Conservation (phyloP, 2,888 invertebrate species). For the Cantharis rustica region DNA sequence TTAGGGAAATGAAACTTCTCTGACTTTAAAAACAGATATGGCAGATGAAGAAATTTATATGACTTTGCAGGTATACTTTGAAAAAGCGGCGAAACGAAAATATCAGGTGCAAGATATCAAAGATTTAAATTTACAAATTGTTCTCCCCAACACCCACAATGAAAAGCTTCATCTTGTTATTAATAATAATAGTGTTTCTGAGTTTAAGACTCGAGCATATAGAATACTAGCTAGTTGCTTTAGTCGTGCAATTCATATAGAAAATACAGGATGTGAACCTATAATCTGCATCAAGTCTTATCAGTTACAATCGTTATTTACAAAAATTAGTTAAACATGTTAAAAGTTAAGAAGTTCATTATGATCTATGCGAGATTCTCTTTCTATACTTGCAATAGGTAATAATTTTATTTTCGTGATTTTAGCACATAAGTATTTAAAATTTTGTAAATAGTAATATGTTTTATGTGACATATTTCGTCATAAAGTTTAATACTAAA, state of each 20-base stretch:
- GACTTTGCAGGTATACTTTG: conserved; percentile 25
- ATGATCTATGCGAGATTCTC: not conserved
- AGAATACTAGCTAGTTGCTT: conserved; percentile 22
- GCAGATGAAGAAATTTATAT: conserved; percentile 29
- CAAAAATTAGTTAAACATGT: not conserved
- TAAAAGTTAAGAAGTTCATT: not conserved
- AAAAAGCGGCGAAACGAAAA: conserved; percentile 21
- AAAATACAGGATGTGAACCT: not conserved
- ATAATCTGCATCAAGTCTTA: not conserved
- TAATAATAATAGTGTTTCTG: not conserved
- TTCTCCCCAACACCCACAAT: not conserved
- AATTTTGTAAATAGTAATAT: not conserved
- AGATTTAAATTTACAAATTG: not conserved
- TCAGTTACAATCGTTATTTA: not conserved
- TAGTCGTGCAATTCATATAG: not conserved
- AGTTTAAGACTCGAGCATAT: conserved; percentile 22
- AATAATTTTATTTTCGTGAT: not conserved
- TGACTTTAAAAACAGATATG: conserved; percentile 25
- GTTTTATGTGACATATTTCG: not conserved
- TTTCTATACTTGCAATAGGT: not conserved
- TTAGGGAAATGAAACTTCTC: conserved; percentile 30
- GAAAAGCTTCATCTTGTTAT: conserved; percentile 9
- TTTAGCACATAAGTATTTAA: not conserved
- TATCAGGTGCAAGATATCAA: conserved; percentile 12
- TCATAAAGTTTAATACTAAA: not conserved